Evolutionary conservation across 1,140 invertebrate genomes (phyloP), one percentile per base, ranked within the genome.

Genomic region (Brachionus plicatilis): DNA sequence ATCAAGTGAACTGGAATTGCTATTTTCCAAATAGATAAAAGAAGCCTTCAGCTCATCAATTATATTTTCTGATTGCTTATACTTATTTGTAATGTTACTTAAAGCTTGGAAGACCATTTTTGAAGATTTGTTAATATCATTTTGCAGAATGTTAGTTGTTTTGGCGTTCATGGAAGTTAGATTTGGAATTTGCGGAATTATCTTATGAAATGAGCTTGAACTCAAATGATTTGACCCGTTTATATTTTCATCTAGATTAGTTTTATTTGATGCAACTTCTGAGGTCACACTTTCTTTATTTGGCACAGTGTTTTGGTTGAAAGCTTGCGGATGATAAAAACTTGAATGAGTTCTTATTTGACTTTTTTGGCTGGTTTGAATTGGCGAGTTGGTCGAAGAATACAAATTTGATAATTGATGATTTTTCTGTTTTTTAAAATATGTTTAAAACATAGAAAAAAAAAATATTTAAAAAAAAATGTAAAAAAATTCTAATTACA

Each of bases 11-110:
- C 53, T 50, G 8, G 72, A 37, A 27, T 17, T 76, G 24, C 17
- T 14, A 7, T 76, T 29, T 47, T 76, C 72, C 29, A 76, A 29
- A 27, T 50, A 8, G 3, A 76, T 24, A 50, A 76, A 50, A 27
- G 72, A 76, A 24, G 20, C 2, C 24, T 53, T 47, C 2, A 76
- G 43, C 9, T 76, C 72, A n/a, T 76, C 72, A 24, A 50, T 50
- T 72, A 72, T n/a, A 8, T 72, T 45, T 41, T 72, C 68, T 20
- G 68, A 72, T 20, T 72, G 68, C n/a, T 43, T 72, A 20, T 72
- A 72, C 24, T 72, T 72, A 17, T 72, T 72, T 3, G 37, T 17
- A 6, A 76, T 20, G 50, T 76, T 47, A 50, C 12, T 76, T 50
- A 76, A 76, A 27, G 45, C 72, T 76, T 50, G 45, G 12, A 76